Percentiles rank a stretch among this genome's conserved stretches.
Conservation (phyloP, 2,113 vertebrate species). For the Nerophis lumbriciformis region DNA sequence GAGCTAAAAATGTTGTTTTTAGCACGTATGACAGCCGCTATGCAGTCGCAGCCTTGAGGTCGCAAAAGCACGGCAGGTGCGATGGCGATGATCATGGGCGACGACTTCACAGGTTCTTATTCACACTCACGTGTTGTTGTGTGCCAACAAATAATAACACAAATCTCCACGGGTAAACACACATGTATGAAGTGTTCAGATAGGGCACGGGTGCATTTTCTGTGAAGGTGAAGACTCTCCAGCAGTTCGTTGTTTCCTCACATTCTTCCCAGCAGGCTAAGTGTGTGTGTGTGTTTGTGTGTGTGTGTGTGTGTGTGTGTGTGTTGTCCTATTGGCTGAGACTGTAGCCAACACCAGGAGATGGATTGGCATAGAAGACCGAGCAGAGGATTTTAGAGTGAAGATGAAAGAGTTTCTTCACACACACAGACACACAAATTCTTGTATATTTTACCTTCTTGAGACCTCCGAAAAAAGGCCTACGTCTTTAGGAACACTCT, state of each 20-base stretch:
- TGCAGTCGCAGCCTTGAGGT: background rate
- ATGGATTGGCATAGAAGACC: constrained; percentile 68
- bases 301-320: constrained; percentile 42
- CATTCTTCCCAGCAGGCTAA: constrained; percentile 45
- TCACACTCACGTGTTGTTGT: constrained; percentile 19
- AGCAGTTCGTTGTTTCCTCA: constrained; percentile 53
- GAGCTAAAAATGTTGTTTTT: background rate
- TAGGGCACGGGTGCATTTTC: constrained; percentile 37
- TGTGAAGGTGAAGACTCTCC: constrained; percentile 51
- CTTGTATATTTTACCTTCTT: no score
- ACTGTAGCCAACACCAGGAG: constrained; percentile 65
- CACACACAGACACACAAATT: constrained; percentile 18
- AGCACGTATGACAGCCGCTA: constrained; percentile 1
- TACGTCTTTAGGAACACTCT: no score
- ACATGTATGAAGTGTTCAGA: constrained; percentile 26
- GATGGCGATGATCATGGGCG: constrained; percentile 10
- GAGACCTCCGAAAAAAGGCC: no score
- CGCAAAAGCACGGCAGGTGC: constrained; percentile 21
- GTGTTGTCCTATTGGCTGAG: constrained; percentile 50
- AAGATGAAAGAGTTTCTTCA: constrained; percentile 67
- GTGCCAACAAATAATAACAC: constrained; percentile 18
- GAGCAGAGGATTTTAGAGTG: constrained; percentile 60
- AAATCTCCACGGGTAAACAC: constrained; percentile 27
- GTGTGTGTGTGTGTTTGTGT: constrained; percentile 19
- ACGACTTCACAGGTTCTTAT: constrained; percentile 26